phyloP scores from a whole-genome alignment of 2,888 invertebrate genomes.

The Rhagonycha fulva region DNA sequence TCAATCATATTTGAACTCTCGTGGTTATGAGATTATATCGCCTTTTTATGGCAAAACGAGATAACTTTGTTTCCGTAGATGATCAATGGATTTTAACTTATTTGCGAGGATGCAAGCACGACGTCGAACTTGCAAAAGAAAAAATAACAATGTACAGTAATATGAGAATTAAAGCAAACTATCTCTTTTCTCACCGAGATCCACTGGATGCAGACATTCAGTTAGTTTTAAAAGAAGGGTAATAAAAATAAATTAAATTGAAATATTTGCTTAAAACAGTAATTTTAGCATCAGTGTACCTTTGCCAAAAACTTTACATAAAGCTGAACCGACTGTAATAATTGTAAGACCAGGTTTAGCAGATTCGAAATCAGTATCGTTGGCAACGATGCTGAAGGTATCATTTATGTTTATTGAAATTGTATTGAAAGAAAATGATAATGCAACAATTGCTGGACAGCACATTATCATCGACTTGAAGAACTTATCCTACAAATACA shows the following conservation, averaged over 20 bases:
- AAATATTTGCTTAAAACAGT: background rate
- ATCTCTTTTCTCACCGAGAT: background rate
- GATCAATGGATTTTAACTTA: background rate
- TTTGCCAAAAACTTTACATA: background rate
- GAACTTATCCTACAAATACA: background rate
- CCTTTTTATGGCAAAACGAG: too few relatives aligned
- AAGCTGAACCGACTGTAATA: background rate
- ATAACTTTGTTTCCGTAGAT: background rate
- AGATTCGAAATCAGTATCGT: background rate
- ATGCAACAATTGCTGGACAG: background rate
- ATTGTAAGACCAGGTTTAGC: background rate
- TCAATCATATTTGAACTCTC: too few relatives aligned
- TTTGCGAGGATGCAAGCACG: background rate
- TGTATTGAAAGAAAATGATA: background rate
- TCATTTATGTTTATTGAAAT: background rate
- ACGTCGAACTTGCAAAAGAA: background rate
- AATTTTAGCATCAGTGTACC: background rate
- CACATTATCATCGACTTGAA: background rate
- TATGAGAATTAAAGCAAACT: background rate
- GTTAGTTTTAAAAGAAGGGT: background rate
- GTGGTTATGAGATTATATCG: too few relatives aligned
- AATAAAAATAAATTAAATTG: background rate
- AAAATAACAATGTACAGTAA: background rate
- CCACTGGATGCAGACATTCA: background rate
- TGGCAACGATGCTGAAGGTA: background rate